Evolutionary conservation across 2,797 vertebrate genomes (phyloP).

Genomic region (Anguilla pacifica): DNA sequence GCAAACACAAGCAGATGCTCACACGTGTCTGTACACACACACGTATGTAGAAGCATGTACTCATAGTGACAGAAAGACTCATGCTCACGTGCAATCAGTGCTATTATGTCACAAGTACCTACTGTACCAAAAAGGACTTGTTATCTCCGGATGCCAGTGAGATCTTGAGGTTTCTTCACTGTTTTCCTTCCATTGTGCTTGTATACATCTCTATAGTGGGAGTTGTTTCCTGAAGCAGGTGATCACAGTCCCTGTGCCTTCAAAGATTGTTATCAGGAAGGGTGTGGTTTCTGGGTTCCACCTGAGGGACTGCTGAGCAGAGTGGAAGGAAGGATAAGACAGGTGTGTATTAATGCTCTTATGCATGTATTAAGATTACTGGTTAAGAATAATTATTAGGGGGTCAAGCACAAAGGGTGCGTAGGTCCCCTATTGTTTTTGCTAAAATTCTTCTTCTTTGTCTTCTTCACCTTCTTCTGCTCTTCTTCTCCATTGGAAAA

Average conservation of each 20-base stretch:
- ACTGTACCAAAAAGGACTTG: not conserved
- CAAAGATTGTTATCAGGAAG: slow-evolving; percentile 27
- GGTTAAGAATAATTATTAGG: no score
- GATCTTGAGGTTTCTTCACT: not conserved
- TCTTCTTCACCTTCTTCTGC: no score
- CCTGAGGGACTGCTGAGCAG: slow-evolving; percentile 39
- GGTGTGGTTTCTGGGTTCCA: slow-evolving; percentile 60
- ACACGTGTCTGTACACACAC: slow-evolving; percentile 29
- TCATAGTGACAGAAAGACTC: no score
- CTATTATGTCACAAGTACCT: not conserved
- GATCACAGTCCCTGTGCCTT: slow-evolving; percentile 57
- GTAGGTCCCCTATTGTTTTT: not conserved
- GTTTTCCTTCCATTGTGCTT: not conserved
- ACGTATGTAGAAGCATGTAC: no score
- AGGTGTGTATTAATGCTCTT: not conserved
- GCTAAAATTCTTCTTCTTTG: no score
- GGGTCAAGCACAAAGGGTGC: no score
- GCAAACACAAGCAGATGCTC: not conserved
- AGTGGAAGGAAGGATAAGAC: not conserved
- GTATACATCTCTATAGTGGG: slow-evolving; percentile 40
- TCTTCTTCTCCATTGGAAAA: no score
- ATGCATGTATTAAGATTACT: no score
- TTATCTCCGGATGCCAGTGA: not conserved
- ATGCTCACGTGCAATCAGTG: no score
- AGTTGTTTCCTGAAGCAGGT: slow-evolving; percentile 60